Evolutionary conservation across 2,797 vertebrate species (phyloP).

Genomic region (Falco concolor): DNA sequence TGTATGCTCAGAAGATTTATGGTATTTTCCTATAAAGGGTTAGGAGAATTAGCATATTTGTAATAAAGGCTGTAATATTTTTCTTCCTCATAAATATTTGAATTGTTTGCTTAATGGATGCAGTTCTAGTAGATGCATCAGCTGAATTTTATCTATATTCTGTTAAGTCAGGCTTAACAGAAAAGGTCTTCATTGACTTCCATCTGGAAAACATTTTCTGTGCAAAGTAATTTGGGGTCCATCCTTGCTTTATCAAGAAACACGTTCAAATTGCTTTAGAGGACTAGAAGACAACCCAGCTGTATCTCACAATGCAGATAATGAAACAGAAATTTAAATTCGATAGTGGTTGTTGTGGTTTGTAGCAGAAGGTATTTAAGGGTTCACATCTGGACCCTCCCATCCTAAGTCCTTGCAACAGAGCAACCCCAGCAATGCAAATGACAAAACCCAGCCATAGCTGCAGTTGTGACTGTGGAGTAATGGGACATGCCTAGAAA

Average conservation of each 20-base stretch:
- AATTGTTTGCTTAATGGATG: not conserved
- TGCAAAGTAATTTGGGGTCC: not conserved
- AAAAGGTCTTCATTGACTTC: not conserved
- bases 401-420: not conserved
- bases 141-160: not conserved
- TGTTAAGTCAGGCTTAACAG: not conserved
- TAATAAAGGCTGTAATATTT: not conserved
- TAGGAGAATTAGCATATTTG: not conserved
- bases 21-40: not conserved
- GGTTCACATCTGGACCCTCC: not conserved
- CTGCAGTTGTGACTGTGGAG: not conserved
- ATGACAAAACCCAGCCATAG: not conserved
- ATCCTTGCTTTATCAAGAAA: not conserved
- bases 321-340: not conserved
- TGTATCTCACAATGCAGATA: not conserved
- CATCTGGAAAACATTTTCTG: not conserved
- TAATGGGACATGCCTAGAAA: not conserved
- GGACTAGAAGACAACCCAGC: not conserved
- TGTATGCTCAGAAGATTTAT: not conserved
- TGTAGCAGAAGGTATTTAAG: not conserved
- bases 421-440: not conserved
- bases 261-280: not conserved
- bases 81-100: conserved; percentile 15
- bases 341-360: not conserved
- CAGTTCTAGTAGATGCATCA: not conserved